Evolutionary conservation across 1,140 invertebrate genomes (phyloP), one percentile per base, ranked within the genome.

Genomic region (Bombus waltoni): DNA sequence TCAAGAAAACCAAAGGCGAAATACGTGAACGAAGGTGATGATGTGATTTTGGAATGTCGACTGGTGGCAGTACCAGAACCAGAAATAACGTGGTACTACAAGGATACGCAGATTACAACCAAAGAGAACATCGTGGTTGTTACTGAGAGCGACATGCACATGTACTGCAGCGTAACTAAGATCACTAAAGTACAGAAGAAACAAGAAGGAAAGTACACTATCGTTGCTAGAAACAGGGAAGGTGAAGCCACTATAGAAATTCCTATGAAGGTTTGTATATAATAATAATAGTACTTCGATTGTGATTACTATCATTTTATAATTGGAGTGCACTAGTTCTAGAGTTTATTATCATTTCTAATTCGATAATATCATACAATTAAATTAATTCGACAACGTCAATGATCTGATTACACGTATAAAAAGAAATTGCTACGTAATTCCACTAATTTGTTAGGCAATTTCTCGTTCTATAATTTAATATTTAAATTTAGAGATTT

Each of bases 11-110:
- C 98, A 1, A 97, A 98, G 93, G 97, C 97, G 1, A 97, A 97
- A 94, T 98, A 97, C 91, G 97, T 98, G 1, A 96, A 98, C 87
- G 97, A 98, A 95, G 97, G 97, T 42, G 96, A 97, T 2, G 96
- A 98, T 92, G 97, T 98, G 44, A 97, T 97, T 73, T 93, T 99
- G 35, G 98, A 98, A 94, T 98, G 98, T 92, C 96, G 98, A 87
- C 95, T 99, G 44, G 98, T 98, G 25, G 98, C 98, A 22, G 97
- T 98, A 87, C 98, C 98, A 8, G 98, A 99, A 95, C 98, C 98
- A 25, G 98, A 98, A 87, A 97, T 99, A 74, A 96, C 96, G 32
- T 99, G 98, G 98, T 97, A 96, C 71, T 97, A 97, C 72, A 97
- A 98, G 93, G 97, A 97, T 13, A 97, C 97, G 90, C 96, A 97